Base-by-base conservation (phyloP, 1,140 invertebrate species). In the Bombus haemorrhoidalis region DNA sequence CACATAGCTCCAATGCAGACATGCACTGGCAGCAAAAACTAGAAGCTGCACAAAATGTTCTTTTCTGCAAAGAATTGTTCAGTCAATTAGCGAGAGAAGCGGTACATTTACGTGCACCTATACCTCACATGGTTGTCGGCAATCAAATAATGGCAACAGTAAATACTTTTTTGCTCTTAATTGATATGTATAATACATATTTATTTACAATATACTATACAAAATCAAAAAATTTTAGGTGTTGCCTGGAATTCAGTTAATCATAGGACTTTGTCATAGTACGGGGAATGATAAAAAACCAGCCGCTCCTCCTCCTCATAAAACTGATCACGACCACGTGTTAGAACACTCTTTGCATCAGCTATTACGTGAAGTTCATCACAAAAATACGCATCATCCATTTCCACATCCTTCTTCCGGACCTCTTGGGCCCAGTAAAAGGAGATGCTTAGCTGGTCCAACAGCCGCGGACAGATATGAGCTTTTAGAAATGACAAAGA, bases 61-160 rank as follows among this genome's bases (percentile, higher is more conserved):
- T 99, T 8, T 99, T 99, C 95, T 99, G 99, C 94, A 99, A 99
- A 95, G 99, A 99, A 95, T 94, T 99, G 5, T 99, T 99, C 93
- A 98, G 98, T 86, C 98, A 99, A 93, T 95, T 99, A 57, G 98
- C 99, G 0, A 97, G 98, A 86, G 99, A 99, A 95, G 99, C 99
- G 1, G 98, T 99, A 9, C 98, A 99, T 91, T 94, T 99, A 3
- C 98, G 98, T 92, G 97, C 98, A 6, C 97, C 98, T 1, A 99
- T 99, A 92, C 99, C 99, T 15, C 98, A 99, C 92, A 98, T 99
- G 96, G 99, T 99, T 47, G 98, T 99, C 74, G 98, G 98, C 71
- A 99, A 99, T 95, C 98, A 99, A 95, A 99, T 99, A 87, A 98
- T 99, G 95, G 98, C 98, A 25, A 99, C 98, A 68, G 97, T 98